These are phyloP conservation scores for Himalopsyche kuldschensis DNA, from an alignment of 2,888 invertebrate genomes.

Conservation along the genomic window DNA sequence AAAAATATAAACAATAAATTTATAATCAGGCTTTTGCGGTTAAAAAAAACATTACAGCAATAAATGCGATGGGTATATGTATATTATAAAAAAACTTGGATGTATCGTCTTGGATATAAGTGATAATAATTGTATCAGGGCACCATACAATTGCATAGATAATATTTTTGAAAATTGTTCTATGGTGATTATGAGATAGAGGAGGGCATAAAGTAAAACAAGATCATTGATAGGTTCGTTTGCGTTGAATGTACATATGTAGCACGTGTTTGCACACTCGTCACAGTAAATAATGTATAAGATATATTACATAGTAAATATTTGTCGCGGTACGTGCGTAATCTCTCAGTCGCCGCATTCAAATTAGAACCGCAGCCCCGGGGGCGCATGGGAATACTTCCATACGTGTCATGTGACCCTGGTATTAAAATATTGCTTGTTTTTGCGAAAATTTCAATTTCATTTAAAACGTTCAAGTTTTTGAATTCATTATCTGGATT, in stretches of 20 bases:
- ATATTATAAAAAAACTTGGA: no score
- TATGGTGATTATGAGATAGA: background rate
- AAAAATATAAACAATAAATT: background rate
- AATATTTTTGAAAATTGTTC: background rate
- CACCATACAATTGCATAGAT: background rate
- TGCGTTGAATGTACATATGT: background rate
- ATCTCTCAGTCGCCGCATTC: slow-evolving; percentile 34
- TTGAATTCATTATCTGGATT: no score
- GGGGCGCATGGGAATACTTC: slow-evolving; percentile 18
- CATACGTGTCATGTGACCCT: slow-evolving; percentile 9
- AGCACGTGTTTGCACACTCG: slow-evolving; percentile 7
- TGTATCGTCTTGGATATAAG: no score
- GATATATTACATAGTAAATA: slow-evolving; percentile 34
- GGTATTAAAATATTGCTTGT: background rate
- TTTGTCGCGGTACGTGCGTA: slow-evolving; percentile 37
- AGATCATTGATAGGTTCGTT: slow-evolving; percentile 1
- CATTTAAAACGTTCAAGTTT: no score
- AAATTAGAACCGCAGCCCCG: slow-evolving; percentile 27
- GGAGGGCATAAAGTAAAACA: background rate
- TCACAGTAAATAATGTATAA: slow-evolving; percentile 17
- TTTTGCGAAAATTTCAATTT: background rate
- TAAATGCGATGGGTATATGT: no score
- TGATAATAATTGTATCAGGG: no score
- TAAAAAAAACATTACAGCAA: no score
- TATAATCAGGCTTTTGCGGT: background rate